Evolutionary conservation across 2,888 invertebrate species (phyloP), one percentile per base, ranked within the genome.

Genomic region (Eupithecia vulgata): DNA sequence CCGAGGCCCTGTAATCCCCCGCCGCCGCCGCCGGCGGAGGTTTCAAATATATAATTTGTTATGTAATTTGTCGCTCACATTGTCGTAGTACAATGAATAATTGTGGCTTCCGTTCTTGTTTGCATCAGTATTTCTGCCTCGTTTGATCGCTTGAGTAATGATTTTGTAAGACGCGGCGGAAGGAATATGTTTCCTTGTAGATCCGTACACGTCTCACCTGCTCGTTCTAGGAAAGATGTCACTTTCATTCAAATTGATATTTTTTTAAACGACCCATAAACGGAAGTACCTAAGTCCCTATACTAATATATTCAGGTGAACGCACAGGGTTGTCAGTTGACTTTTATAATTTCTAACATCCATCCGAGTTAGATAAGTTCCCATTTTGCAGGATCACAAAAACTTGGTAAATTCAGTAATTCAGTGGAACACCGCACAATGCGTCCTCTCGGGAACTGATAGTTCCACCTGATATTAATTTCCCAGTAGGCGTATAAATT

Each of bases 401-500:
- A 71, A 42, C 45, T 40, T 59, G 45, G 30, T 59, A 30, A n/a
- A 40, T 66, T 70, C 40, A 66, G 70, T 37, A 65, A 64, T 35
- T 35, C 30, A 4, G 30, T 21, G 62, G 61, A 61, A 45, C 17
- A 61, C 42, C 42, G 21, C 40, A 12, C 66, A 57, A 52, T 37
- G 66, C 48, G 12, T 34, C 57, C 71, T 21, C 69, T 65, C 67
- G 57, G 34, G 70, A 37, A 21, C 70, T 12, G 73, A 68, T 78
- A 76, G 68, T 82, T 81, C 84, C 88, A 91, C 91, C 91, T 91
- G 90, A 90, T 91, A 90, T 89, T 93, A 93, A 94, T 94, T 94
- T 94, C 94, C 94, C 94, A 81, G 82, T 78, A 91, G 94, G 82
- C 84, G 81, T 85, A 93, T 94, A 94, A 92, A 94, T 94, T 92